Evolutionary conservation across 2,888 invertebrate species (phyloP).

Genomic region (Sarcophaga carnaria): DNA sequence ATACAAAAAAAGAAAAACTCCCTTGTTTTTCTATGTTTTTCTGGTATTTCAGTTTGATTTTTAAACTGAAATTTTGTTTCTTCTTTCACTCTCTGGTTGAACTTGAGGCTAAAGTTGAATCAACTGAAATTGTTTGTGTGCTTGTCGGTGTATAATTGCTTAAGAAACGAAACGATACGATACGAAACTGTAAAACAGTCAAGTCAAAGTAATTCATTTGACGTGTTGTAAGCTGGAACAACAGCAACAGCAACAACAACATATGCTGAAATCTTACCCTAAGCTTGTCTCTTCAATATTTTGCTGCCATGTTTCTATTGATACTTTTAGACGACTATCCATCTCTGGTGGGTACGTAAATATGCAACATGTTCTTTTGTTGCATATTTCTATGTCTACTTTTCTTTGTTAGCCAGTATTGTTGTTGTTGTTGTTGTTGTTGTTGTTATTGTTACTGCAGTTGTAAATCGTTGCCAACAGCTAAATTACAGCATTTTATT

Average conservation of each 20-base stretch:
- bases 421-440: conserved; percentile 46
- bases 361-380: conserved; percentile 61
- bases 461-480: conserved; percentile 71
- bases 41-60: conserved; percentile 64
- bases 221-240: conserved; percentile 61
- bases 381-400: conserved; percentile 31
- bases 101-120: conserved; percentile 82
- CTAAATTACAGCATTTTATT: conserved; percentile 71
- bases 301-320: conserved; percentile 30
- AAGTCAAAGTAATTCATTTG: conserved; percentile 68
- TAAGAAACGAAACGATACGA: conserved; percentile 1
- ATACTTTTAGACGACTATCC: conserved; percentile 35
- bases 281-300: conserved; percentile 41
- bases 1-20: background rate
- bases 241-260: conserved; percentile 39
- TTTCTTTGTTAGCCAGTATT: background rate
- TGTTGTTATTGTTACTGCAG: conserved; percentile 55
- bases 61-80: conserved; percentile 52
- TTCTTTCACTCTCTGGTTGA: conserved; percentile 72
- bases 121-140: conserved; percentile 66
- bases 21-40: conserved; percentile 35
- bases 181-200: conserved; percentile 49
- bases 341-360: conserved; percentile 20
- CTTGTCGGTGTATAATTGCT: conserved; percentile 80
- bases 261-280: conserved; percentile 19